Conservation (phyloP, 2,113 vertebrate genomes). For the Lepus americanus region DNA sequence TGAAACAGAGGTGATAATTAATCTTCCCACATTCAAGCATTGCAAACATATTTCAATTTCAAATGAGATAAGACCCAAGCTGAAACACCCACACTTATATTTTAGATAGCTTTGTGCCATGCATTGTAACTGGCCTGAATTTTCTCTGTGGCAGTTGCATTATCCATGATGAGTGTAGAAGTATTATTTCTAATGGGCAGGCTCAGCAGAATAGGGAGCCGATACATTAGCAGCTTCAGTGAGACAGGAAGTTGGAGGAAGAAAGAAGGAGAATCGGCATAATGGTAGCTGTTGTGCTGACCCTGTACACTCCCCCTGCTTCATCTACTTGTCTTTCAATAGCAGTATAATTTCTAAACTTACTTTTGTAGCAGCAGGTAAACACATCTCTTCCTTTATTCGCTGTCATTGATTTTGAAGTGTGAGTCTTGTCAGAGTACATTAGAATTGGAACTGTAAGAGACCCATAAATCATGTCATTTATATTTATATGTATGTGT, state of each 20-base stretch:
- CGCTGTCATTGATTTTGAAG: conserved; percentile 24
- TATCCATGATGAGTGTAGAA: conserved; percentile 78
- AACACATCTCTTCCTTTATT: not conserved
- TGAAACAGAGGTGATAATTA: conserved; percentile 94
- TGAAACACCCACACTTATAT: conserved; percentile 86
- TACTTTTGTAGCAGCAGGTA: not conserved
- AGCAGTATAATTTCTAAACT: conserved; percentile 27
- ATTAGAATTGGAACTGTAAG: conserved; percentile 39
- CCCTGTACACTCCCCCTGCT: not conserved
- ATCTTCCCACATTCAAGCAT: conserved; percentile 92
- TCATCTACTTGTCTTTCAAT: not conserved
- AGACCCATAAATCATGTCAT: not conserved
- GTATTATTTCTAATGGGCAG: conserved; percentile 76
- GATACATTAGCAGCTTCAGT: conserved; percentile 17
- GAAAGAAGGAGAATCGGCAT: conserved; percentile 74
- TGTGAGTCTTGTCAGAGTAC: not conserved
- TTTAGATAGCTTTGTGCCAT: conserved; percentile 84
- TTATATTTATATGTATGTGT: not conserved
- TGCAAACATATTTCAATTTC: conserved; percentile 91
- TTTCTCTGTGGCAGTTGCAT: conserved; percentile 79
- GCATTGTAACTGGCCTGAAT: conserved; percentile 83
- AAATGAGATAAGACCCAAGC: conserved; percentile 87
- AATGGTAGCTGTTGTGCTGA: conserved; percentile 48
- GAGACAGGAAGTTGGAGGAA: conserved; percentile 68
- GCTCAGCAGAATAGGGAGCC: conserved; percentile 67